Base-by-base conservation (phyloP, 2,797 vertebrate genomes). In the Gymnothorax javanicus region DNA sequence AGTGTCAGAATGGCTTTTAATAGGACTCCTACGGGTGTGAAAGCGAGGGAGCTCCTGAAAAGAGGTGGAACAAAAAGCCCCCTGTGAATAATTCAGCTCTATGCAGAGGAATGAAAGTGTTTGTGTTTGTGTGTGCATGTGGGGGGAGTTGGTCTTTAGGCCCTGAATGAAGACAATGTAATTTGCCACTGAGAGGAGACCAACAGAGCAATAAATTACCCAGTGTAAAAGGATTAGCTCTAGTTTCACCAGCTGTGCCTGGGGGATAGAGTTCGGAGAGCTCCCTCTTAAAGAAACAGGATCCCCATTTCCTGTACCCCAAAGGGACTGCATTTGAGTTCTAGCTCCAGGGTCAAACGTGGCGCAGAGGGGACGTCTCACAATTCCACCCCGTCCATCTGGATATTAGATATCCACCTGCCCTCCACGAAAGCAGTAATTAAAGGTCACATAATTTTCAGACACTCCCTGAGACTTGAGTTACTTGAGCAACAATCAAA, bases 191-290 rank as follows among this genome's bases (percentile, higher is more conserved):
- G 93, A 95, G 95, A 95, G 95, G 95, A 96, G 93, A 94, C 95
- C 95, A 96, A 96, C 92, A 95, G 96, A 95, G 95, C 96, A 96
- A 97, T 97, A 97, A 97, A 96, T 97, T 96, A 96, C 95, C 95
- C 92, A 88, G 91, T 95, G 95, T 95, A 95, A 96, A 96, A 93
- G 96, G 95, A 96, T 96, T 95, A 96, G 95, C 91, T 97, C 94
- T 90, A 95, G 94, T 96, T 96, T 96, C 96, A 95, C 93, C 88
- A 88, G 93, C 93, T 77, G 84, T 84, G 91, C 86, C 92, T 91
- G 91, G 90, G 92, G 91, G 91, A 91, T 86, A 13, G 89, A 79
- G 90, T 90, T 91, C 89, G 88, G 77, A 81, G 20, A 87, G 88
- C 90, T 86, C 91, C 91, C 87, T 93, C 95, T 96, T 95, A 95